phyloP scores from a whole-genome alignment of 2,113 vertebrate species.

The Chionomys nivalis region DNA sequence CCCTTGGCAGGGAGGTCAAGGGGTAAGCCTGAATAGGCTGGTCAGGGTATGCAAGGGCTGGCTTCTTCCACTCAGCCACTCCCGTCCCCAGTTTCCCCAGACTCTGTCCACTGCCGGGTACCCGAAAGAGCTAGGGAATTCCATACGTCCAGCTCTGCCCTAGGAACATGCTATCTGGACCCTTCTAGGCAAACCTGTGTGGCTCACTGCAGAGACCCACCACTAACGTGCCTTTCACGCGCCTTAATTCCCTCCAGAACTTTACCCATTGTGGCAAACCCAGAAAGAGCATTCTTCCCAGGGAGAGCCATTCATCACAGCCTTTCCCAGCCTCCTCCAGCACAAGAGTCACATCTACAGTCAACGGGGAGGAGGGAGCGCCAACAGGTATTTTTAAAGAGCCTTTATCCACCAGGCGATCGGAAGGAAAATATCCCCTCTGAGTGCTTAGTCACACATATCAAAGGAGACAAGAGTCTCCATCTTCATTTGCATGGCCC shows the following conservation, averaged over 20 bases:
- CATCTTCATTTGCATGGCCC: slow-evolving; percentile 75
- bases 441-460: slow-evolving; percentile 79
- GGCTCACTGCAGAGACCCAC: slow-evolving; percentile 66
- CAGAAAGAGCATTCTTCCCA: slow-evolving; percentile 72
- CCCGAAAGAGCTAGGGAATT: not conserved
- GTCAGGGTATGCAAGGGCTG: not conserved
- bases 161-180: not conserved
- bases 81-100: not conserved
- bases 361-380: slow-evolving; percentile 52
- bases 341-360: not conserved
- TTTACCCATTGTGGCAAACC: slow-evolving; percentile 62
- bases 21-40: not conserved
- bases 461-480: slow-evolving; percentile 78
- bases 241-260: slow-evolving; percentile 61
- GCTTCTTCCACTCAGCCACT: not conserved
- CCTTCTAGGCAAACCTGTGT: slow-evolving; percentile 40
- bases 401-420: slow-evolving; percentile 62
- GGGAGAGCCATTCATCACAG: slow-evolving; percentile 66
- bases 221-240: slow-evolving; percentile 78
- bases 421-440: slow-evolving; percentile 73
- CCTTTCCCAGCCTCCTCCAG: not conserved
- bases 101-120: not conserved
- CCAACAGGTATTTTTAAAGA: slow-evolving; percentile 82
- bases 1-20: not conserved
- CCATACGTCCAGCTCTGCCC: not conserved